These are phyloP conservation scores for Apamea monoglypha DNA, from an alignment of 2,888 invertebrate species.

Conservation along the genomic window DNA sequence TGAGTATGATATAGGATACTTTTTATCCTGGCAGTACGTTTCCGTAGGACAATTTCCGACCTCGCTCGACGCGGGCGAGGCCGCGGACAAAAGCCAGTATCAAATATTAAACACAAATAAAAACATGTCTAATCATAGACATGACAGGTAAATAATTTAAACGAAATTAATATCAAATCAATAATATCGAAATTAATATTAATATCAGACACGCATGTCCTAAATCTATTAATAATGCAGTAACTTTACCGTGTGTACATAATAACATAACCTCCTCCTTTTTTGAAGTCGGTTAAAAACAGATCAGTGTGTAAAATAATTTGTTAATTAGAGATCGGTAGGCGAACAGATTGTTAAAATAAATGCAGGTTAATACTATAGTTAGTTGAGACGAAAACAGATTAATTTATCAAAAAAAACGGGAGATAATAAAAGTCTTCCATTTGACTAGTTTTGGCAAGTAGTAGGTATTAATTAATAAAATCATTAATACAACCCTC, in stretches of 20 bases:
- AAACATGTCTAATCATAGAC: slow-evolving; percentile 15
- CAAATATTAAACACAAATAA: background rate
- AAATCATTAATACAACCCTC: no score
- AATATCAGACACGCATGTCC: slow-evolving; percentile 39
- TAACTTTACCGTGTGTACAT: slow-evolving; percentile 4
- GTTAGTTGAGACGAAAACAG: slow-evolving; percentile 21
- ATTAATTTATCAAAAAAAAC: background rate
- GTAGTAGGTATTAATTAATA: background rate
- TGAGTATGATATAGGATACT: no score
- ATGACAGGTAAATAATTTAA: slow-evolving; percentile 10
- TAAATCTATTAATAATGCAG: slow-evolving; percentile 48
- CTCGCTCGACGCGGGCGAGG: background rate
- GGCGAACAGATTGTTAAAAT: slow-evolving; percentile 14
- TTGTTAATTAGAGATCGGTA: slow-evolving; percentile 44
- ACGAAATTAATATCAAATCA: slow-evolving; percentile 18
- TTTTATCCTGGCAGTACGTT: background rate
- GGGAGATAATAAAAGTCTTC: background rate
- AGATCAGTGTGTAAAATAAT: slow-evolving; percentile 24
- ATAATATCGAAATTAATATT: no score
- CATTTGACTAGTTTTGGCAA: slow-evolving; percentile 18
- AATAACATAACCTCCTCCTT: background rate
- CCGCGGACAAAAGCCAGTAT: background rate
- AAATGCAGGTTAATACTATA: slow-evolving; percentile 35
- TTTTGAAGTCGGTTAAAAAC: background rate
- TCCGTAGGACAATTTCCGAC: background rate